Evolutionary conservation across 2,113 vertebrate genomes (phyloP).

Genomic region (Oxygymnocypris stewartii): DNA sequence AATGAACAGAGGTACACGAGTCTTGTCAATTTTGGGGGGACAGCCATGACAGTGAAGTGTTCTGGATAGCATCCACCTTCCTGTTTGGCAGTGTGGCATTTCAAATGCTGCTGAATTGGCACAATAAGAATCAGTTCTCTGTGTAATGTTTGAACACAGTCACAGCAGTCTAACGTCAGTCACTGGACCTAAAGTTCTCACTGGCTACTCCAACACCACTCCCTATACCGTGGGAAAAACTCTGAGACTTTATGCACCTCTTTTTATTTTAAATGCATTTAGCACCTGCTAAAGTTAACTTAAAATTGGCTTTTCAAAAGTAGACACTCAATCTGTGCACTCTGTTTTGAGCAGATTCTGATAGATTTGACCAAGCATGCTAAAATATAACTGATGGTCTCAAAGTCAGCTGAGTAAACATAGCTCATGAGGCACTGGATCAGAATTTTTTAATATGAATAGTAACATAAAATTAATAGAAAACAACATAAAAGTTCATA

Average conservation of each 20-base stretch:
- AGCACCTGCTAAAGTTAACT: conserved; percentile 17
- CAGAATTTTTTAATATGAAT: neutral
- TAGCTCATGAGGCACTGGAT: neutral
- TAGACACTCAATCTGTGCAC: neutral
- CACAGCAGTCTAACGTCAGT: conserved; percentile 47
- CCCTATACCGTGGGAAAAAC: conserved; percentile 34
- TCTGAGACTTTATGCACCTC: neutral
- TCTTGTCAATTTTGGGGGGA: conserved; percentile 5
- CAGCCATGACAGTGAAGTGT: conserved; percentile 25
- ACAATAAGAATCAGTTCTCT: conserved; percentile 56
- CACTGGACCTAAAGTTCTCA: conserved; percentile 41
- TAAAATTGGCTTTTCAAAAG: neutral
- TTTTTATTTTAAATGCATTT: no score
- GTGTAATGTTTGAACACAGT: conserved; percentile 48
- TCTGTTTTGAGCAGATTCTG: neutral
- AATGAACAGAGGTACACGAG: conserved; percentile 16
- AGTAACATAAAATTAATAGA: neutral
- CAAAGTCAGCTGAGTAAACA: neutral
- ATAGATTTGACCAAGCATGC: neutral
- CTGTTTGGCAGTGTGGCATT: conserved; percentile 51
- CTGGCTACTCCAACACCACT: conserved; percentile 47
- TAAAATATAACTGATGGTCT: neutral
- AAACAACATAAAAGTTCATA: no score
- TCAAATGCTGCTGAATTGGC: conserved; percentile 57
- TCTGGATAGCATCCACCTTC: conserved; percentile 48